phyloP scores from a whole-genome alignment of 1,140 invertebrate species.

The Cyclina sinensis region DNA sequence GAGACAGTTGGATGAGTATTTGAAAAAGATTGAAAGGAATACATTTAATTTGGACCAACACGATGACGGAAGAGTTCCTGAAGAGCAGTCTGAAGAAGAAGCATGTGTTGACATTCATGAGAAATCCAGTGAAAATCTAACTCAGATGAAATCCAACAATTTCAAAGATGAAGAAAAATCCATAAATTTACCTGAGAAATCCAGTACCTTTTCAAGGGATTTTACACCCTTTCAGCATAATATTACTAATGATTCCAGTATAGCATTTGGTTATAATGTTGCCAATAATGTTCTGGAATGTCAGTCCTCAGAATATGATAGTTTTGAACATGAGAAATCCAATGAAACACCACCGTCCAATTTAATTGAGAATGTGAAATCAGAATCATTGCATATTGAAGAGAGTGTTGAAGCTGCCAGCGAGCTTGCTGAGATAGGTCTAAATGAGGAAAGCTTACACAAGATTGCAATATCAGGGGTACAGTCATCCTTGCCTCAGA shows the following conservation, averaged over 20 bases:
- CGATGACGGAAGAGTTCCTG: neutral
- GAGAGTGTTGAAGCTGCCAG: neutral
- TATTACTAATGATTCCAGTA: neutral
- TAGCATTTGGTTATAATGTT: neutral
- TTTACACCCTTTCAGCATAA: neutral
- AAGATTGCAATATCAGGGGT: neutral
- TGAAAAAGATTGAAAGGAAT: neutral
- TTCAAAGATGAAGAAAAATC: neutral
- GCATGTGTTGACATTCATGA: neutral
- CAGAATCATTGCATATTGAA: slow-evolving; percentile 4
- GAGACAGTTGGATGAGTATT: neutral
- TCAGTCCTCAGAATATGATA: neutral
- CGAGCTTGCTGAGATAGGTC: slow-evolving; percentile 7
- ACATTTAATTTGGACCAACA: neutral
- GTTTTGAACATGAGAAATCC: neutral
- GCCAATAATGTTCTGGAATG: neutral
- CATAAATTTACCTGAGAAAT: neutral
- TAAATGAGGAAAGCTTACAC: neutral
- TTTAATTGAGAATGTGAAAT: slow-evolving; percentile 13
- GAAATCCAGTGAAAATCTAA: neutral
- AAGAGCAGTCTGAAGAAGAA: neutral
- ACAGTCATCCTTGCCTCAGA: neutral
- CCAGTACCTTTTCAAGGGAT: neutral
- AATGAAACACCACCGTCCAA: neutral
- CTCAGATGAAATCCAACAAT: neutral